Conservation (phyloP, 2,888 invertebrate genomes). For the Stenchaetothrips biformis region DNA sequence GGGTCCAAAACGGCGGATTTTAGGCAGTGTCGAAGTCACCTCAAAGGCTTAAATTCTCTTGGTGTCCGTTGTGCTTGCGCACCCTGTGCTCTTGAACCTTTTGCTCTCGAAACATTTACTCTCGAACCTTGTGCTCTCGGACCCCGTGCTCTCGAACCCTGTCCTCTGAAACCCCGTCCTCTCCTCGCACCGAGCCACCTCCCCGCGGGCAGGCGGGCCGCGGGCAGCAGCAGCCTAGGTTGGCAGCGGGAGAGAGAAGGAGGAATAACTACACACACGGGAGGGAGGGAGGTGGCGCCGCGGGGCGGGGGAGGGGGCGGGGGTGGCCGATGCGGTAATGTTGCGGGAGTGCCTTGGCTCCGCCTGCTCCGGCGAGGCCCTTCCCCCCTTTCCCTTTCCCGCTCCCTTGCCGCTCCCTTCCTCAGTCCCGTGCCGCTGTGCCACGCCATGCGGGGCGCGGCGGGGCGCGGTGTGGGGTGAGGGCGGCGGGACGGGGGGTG, state of each 20-base stretch:
- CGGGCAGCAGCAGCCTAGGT: slow-evolving; percentile 30
- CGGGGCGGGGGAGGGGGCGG: slow-evolving; percentile 30
- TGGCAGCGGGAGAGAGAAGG: slow-evolving; percentile 31
- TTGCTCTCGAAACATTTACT: no score
- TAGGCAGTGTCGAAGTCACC: no score
- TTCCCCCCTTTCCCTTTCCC: neutral
- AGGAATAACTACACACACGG: slow-evolving; percentile 31
- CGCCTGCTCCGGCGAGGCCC: slow-evolving; percentile 26
- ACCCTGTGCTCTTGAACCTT: no score
- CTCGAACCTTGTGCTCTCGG: no score
- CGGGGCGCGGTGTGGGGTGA: slow-evolving; percentile 33
- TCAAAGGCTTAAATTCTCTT: no score
- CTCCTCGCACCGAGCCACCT: no score
- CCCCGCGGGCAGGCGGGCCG: no score
- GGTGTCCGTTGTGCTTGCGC: no score
- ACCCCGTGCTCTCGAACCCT: no score
- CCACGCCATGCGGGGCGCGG: slow-evolving; percentile 36
- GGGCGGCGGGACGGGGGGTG: slow-evolving; percentile 25
- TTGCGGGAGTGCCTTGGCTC: slow-evolving; percentile 32
- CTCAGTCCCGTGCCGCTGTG: slow-evolving; percentile 27
- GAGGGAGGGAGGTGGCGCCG: slow-evolving; percentile 28
- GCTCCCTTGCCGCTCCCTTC: slow-evolving; percentile 21
- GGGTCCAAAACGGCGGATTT: no score
- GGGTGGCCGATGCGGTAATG: slow-evolving; percentile 34
- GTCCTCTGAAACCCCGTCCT: no score